phyloP scores from a whole-genome alignment of 2,113 vertebrate genomes.

The Centropus bengalensis region DNA sequence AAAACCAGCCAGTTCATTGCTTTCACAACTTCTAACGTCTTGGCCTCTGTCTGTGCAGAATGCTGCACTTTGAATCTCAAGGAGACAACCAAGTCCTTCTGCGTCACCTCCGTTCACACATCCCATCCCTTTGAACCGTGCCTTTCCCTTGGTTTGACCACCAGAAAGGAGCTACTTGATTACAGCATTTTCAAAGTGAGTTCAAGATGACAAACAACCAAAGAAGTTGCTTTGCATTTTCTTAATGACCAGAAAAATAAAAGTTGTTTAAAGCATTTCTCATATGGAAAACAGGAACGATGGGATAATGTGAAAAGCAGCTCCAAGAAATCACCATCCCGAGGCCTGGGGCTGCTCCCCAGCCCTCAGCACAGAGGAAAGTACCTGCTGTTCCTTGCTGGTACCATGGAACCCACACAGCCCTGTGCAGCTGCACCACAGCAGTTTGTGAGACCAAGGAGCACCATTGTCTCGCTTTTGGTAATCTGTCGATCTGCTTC shows the following conservation, averaged over 20 bases:
- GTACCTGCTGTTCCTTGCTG: accelerated
- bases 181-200: neutral
- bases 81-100: neutral
- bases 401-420: neutral
- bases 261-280: neutral
- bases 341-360: neutral
- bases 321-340: neutral
- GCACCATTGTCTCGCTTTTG: neutral
- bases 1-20: neutral
- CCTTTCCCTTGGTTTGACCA: neutral
- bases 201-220: neutral
- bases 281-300: neutral
- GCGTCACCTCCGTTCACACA: neutral
- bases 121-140: neutral
- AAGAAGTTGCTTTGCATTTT: conserved; percentile 43
- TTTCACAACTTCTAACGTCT: neutral
- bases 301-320: neutral
- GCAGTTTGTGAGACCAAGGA: neutral
- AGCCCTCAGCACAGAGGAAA: neutral
- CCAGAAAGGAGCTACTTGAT: neutral
- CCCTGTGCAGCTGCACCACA: neutral
- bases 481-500: neutral
- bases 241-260: neutral
- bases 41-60: neutral
- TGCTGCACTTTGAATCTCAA: neutral